Evolutionary conservation across 2,888 invertebrate genomes (phyloP).

Genomic region (Onchidella celtica): DNA sequence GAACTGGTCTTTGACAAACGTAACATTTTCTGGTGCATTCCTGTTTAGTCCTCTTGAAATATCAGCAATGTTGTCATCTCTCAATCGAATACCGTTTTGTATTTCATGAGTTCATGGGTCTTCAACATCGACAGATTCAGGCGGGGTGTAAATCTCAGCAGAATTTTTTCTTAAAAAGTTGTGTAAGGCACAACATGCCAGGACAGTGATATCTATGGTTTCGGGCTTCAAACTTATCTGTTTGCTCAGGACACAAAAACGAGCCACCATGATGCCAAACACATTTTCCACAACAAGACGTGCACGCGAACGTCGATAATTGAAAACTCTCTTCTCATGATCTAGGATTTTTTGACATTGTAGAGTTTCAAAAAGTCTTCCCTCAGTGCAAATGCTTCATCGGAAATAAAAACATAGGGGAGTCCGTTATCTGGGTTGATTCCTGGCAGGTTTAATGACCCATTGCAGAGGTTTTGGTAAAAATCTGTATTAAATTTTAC

Average conservation of each 20-base stretch:
- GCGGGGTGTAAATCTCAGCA: background rate
- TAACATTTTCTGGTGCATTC: constrained; percentile 1
- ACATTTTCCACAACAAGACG: constrained; percentile 26
- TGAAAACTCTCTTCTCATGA: constrained; percentile 24
- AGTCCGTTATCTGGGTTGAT: constrained; percentile 24
- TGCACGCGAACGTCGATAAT: constrained; percentile 12
- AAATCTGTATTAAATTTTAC: background rate
- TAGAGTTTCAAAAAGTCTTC: constrained; percentile 22
- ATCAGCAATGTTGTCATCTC: constrained; percentile 15
- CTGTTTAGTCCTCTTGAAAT: background rate
- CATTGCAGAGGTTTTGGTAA: constrained; percentile 7
- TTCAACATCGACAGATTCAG: constrained; percentile 13
- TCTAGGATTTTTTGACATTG: background rate
- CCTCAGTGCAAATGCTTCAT: constrained; percentile 27
- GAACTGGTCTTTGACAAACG: constrained; percentile 1
- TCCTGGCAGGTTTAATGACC: constrained; percentile 9
- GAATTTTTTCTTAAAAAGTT: constrained; percentile 1
- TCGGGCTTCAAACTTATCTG: constrained; percentile 6
- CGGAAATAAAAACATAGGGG: constrained; percentile 11
- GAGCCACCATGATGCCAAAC: constrained; percentile 7
- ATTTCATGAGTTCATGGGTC: constrained; percentile 29
- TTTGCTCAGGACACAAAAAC: constrained; percentile 6
- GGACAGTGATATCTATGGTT: constrained; percentile 1
- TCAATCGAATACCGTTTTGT: constrained; percentile 1
- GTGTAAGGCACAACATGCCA: constrained; percentile 30